Base-by-base conservation (phyloP, 2,797 vertebrate genomes). In the Numenius phaeopus region DNA sequence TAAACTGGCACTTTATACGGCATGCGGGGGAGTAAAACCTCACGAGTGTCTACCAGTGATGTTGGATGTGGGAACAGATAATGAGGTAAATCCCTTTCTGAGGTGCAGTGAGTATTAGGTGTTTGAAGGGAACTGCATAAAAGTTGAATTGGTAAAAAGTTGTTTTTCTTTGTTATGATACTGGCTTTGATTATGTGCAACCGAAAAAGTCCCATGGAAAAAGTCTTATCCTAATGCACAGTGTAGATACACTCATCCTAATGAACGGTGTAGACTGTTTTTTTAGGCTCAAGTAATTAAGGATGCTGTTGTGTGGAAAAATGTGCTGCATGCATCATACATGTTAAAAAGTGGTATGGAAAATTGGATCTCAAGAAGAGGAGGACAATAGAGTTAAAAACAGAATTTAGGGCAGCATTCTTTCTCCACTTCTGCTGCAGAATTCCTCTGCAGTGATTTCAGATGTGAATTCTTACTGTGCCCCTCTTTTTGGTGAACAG, bases 31-130 rank as follows among this genome's bases (percentile, higher is more conserved):
- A 44, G 96, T 99, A 96, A 98, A 99, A 21, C 99, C 99, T 40
- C 97, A 99, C 1, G 98, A 99, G 67, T 99, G 99, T 96, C 98
- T 99, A 75, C 99, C 99, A 26, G 97, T 99, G 96, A 99, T 98
- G 98, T 92, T 99, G 97, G 99, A 99, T 11, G 99, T 99, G 92
- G 99, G 99, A 97, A 99, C 99, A 65, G 99, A 99, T 97, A 99
- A 99, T 92, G 98, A 99, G 99, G 99, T 99, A 98, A 98, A 73
- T 47, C 13, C 17, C 92, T 94, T 49, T 16, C 54, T 87, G 81
- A 76, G 7, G 4, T 72, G 11, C n/a, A 67, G 5, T 26, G 3
- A 57, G 23, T 40, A 37, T n/a, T 42, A 70, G 30, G 26, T 59
- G 11, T 69, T 80, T 67, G 37, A 91, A 66, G 34, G 59, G 34